Evolutionary conservation across 1,140 invertebrate genomes (phyloP).

Genomic region (Danaus plexippus): DNA sequence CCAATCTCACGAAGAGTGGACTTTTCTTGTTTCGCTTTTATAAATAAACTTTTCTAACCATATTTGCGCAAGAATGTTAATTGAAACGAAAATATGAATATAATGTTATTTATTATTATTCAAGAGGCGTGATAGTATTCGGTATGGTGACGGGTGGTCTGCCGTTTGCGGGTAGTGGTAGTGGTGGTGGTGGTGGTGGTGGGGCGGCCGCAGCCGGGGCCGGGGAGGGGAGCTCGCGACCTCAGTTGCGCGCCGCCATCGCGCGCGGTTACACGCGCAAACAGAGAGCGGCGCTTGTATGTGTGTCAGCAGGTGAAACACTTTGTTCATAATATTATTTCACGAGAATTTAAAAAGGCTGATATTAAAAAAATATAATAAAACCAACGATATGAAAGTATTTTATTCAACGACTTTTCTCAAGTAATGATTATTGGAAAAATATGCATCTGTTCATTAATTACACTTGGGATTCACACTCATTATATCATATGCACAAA

Average conservation of each 20-base stretch:
- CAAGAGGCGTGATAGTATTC: conserved; percentile 79
- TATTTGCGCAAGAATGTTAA: no score
- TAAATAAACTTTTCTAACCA: no score
- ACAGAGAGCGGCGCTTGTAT: conserved; percentile 61
- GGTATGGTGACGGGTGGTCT: conserved; percentile 78
- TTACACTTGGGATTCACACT: no score
- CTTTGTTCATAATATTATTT: no score
- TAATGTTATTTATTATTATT: conserved; percentile 4
- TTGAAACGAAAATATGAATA: no score
- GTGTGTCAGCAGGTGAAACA: conserved; percentile 43
- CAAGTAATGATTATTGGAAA: no score
- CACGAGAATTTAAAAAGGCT: neutral
- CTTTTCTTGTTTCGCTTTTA: no score
- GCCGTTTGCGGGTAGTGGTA: conserved; percentile 71
- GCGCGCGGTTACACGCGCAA: conserved; percentile 72
- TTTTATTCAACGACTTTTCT: no score
- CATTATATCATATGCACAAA: no score
- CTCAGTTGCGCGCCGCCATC: conserved; percentile 75
- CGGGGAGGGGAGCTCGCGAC: conserved; percentile 69
- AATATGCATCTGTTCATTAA: no score
- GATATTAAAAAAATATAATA: neutral
- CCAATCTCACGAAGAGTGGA: conserved; percentile 7
- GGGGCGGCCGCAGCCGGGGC: conserved; percentile 20
- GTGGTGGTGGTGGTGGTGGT: conserved; percentile 7
- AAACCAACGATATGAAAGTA: no score